These are phyloP conservation scores for Scotopteryx bipunctaria DNA, from an alignment of 2,888 invertebrate species.

Conservation along the genomic window DNA sequence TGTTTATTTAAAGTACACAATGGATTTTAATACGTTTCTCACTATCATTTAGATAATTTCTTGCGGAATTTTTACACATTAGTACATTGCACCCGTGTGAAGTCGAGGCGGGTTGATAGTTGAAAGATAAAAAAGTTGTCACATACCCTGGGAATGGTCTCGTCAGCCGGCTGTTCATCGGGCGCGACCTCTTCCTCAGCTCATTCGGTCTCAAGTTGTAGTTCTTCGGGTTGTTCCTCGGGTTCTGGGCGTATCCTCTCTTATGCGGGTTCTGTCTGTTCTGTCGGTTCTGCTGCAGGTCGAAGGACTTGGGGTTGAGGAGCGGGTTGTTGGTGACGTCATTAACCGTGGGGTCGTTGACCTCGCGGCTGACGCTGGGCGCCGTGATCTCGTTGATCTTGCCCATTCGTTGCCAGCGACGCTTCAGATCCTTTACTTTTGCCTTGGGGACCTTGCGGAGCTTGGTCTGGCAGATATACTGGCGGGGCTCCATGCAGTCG, in stretches of 20 bases:
- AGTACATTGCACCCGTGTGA: too few relatives aligned
- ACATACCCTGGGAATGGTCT: constrained; percentile 76
- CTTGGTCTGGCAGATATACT: constrained; percentile 88
- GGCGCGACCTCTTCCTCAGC: constrained; percentile 58
- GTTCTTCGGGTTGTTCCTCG: constrained; percentile 44
- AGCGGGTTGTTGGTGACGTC: constrained; percentile 65
- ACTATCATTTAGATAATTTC: too few relatives aligned
- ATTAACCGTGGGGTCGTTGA: constrained; percentile 61
- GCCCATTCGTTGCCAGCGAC: constrained; percentile 78
- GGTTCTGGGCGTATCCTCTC: constrained; percentile 32
- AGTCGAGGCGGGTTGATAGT: too few relatives aligned
- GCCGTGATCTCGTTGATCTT: constrained; percentile 81
- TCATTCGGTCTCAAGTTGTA: constrained; percentile 56
- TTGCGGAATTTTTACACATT: too few relatives aligned
- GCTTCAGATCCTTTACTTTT: constrained; percentile 71
- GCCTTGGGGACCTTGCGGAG: constrained; percentile 76
- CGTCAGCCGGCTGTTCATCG: constrained; percentile 57
- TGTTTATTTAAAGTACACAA: too few relatives aligned
- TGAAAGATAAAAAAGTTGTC: background rate
- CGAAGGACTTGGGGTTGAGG: constrained; percentile 65
- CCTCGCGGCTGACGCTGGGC: constrained; percentile 66
- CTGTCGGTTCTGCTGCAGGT: constrained; percentile 57
- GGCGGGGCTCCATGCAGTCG: constrained; percentile 85
- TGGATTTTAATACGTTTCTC: too few relatives aligned
- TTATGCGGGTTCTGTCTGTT: constrained; percentile 34